Evolutionary conservation across 2,113 vertebrate genomes (phyloP), one percentile per base, ranked within the genome.

Genomic region (Misgurnus mizolepis): DNA sequence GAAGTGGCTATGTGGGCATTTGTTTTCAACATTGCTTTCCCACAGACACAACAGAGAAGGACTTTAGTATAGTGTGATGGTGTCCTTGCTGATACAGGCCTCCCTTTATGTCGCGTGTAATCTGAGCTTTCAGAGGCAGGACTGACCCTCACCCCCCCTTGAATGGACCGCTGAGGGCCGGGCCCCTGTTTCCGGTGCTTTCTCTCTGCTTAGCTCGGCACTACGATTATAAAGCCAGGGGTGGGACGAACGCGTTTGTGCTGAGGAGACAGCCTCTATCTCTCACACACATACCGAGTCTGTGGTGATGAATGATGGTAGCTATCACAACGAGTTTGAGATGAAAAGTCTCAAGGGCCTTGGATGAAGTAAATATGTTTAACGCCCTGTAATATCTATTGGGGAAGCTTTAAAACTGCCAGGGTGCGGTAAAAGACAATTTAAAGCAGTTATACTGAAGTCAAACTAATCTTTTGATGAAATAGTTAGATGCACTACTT

Each of bases 161-260:
- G 83, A 88, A 85, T 84, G 75, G 68, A 47, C n/a, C 41, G 50
- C 64, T 22, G 47, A 55, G 60, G 74, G 40, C 55, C 72, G 50
- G 50, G 43, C 69, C 76, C 58, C 81, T 85, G 81, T 82, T 83
- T 86, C 80, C 84, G 79, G 82, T 71, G 82, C 84, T 88, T 84
- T 80, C 84, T 81, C 84, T 84, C 71, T 87, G 87, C 84, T 88
- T 85, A 87, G 83, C 83, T 84, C 78, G 56, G 84, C 84, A 88
- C 76, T 87, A 83, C 81, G 58, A 87, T 87, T 87, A 87, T 85
- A 70, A 67, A 78, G 76, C 70, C 83, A 78, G 79, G 14, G 67
- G 73, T 78, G 53, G 55, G 62, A 55, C 43, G 45, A 49, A 61
- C 56, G 40, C 69, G 74, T 84, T 84, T 84, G 56, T 85, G 76